Conservation (phyloP, 2,113 vertebrate genomes). For the Tragelaphus scriptus region DNA sequence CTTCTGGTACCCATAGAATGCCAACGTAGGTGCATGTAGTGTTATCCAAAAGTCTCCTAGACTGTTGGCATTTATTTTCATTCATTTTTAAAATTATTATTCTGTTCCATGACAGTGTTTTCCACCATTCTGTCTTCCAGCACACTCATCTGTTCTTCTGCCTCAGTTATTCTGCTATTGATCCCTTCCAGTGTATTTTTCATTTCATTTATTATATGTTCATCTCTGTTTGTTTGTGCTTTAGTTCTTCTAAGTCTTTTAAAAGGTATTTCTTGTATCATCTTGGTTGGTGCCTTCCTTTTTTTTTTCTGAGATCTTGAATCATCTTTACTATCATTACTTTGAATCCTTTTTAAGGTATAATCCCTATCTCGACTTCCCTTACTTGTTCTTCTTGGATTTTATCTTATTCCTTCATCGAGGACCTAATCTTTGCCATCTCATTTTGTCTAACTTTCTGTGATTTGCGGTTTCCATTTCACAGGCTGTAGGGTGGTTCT, state of each 20-base stretch:
- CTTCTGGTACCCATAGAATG: background rate
- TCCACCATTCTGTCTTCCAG: background rate
- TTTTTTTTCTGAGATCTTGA: background rate
- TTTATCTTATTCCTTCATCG: background rate
- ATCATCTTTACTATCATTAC: background rate
- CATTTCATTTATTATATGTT: background rate
- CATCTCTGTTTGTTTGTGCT: background rate
- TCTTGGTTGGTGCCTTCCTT: background rate
- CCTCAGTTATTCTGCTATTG: background rate
- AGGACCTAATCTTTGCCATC: background rate
- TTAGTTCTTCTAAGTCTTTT: background rate
- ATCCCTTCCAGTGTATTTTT: background rate
- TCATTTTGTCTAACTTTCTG: background rate
- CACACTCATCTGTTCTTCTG: background rate
- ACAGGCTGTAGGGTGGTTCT: background rate
- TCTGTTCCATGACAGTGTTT: background rate
- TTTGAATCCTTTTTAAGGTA: background rate
- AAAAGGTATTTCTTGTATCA: background rate
- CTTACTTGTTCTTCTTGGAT: background rate
- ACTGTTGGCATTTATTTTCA: background rate
- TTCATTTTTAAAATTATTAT: background rate
- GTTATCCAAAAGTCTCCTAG: background rate
- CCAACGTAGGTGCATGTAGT: background rate
- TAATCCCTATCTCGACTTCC: background rate
- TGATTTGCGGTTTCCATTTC: background rate